Base-by-base conservation (phyloP, 92 coral and sea anemone genomes). In the Pocillopora meandrina region DNA sequence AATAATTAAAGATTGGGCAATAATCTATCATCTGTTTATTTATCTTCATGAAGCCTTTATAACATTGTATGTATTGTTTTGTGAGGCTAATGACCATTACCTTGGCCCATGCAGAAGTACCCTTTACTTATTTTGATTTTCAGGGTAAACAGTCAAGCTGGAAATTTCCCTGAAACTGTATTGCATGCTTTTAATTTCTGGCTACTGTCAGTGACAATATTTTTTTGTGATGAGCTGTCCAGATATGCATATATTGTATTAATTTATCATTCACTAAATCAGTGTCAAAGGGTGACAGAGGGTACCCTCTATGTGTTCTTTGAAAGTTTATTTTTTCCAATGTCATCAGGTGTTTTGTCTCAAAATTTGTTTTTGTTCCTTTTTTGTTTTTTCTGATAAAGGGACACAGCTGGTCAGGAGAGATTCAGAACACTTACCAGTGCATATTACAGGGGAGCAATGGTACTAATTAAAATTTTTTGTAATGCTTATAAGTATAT, bases 381-480 rank as follows among this genome's bases (percentile, higher is more conserved):
- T 72, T 70, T 15, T 61, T 26, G 3, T 77, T 65, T 9, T 42
- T 56, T 4, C 62, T 33, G 19, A 49, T 59, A 2, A 61, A 95
- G 98, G 98, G 98, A 96, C 56, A 96, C 99, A n/a, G 99, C 99
- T 10, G 99, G 99, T 0, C 99, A 96, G 65, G 99, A 96, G 76
- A 71, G 99, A 65, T 96, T 96, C 78, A 89, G 99, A 79, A 96
- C 99, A 1, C 90, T 96, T 31, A 96, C 99, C 15, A 96, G 98
- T 90, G 99, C 99, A 72, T 97, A 97, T 80, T 97, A 94, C 87
- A 91, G 99, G 88, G 99, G 99, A 35, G 99, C 99, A 72, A 97
- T 97, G 99, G 99, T 94, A 83, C 73, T 89, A 74, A 15, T 47
- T 9, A 34, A 7, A 35, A 19, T 5, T 7, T 23, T 5, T n/a